A percentile compares a stretch with the other conserved stretches of the same genome.
phyloP scores from a whole-genome alignment of 1,140 invertebrate genomes.

The Limonius californicus region DNA sequence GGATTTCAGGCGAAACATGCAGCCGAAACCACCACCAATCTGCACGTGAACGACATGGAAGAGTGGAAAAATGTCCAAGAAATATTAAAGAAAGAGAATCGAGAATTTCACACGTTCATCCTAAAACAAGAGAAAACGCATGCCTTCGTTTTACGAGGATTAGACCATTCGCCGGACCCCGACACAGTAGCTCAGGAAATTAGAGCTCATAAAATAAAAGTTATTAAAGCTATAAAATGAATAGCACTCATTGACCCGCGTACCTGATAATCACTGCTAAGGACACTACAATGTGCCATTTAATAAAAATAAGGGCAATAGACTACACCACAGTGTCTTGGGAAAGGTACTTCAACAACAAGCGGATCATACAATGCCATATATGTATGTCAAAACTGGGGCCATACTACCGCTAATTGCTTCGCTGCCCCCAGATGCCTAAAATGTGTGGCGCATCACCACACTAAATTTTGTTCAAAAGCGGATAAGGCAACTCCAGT shows the following conservation, averaged over 20 bases:
- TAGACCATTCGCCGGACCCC: neutral
- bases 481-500: neutral
- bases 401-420: constrained; percentile 38
- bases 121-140: too few relatives aligned
- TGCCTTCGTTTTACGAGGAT: constrained; percentile 17
- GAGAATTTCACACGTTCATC: too few relatives aligned
- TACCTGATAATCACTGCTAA: constrained; percentile 14
- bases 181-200: constrained; percentile 14
- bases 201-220: neutral
- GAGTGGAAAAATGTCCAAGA: too few relatives aligned
- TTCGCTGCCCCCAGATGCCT: constrained; percentile 30
- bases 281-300: neutral
- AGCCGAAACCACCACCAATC: too few relatives aligned
- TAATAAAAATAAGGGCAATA: constrained; percentile 1
- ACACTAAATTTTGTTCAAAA: neutral
- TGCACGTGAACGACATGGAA: too few relatives aligned
- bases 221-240: neutral
- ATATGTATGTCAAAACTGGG: constrained; percentile 41
- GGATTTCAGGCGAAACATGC: too few relatives aligned
- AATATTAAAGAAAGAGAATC: too few relatives aligned
- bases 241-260: neutral
- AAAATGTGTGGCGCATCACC: constrained; percentile 40
- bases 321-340: constrained; percentile 27
- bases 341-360: constrained; percentile 32
- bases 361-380: constrained; percentile 34